Evolutionary conservation across 2,113 vertebrate species (phyloP).

Genomic region (Forbesichthys papilliferus): DNA sequence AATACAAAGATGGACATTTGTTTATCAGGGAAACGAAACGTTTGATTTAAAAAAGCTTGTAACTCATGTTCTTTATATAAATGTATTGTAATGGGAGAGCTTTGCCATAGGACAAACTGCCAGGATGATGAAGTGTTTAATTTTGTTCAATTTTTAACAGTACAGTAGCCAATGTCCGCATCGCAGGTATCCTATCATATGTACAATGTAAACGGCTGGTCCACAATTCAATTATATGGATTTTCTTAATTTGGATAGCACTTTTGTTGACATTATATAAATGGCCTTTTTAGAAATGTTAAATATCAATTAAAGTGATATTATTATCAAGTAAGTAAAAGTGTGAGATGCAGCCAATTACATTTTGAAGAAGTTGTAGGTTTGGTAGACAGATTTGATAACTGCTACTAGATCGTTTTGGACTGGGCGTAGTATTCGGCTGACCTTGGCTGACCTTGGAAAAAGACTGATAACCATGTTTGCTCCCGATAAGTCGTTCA

Average conservation of each 20-base stretch:
- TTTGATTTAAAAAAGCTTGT: too few relatives aligned
- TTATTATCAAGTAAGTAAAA: background rate
- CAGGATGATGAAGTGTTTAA: too few relatives aligned
- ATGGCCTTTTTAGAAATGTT: background rate
- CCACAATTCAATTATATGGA: background rate
- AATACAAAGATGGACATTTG: too few relatives aligned
- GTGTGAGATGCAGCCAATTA: background rate
- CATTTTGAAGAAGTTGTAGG: background rate
- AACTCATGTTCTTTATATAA: too few relatives aligned
- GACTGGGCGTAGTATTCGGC: background rate
- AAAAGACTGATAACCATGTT: background rate
- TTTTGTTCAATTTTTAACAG: too few relatives aligned
- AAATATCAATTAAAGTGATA: background rate
- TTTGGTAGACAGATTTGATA: background rate
- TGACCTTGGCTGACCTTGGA: background rate
- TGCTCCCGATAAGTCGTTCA: background rate
- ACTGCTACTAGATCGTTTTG: background rate
- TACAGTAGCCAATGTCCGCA: too few relatives aligned
- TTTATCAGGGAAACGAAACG: too few relatives aligned
- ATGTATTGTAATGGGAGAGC: too few relatives aligned
- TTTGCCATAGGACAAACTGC: too few relatives aligned
- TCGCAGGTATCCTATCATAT: background rate
- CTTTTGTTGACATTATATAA: constrained; percentile 19
- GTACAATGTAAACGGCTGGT: constrained; percentile 22
- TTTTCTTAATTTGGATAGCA: constrained; percentile 12